Percentiles rank a stretch among this genome's conserved stretches.
These are phyloP conservation scores for Papilio elwesi DNA, from an alignment of 2,888 invertebrate species.

Conservation along the genomic window DNA sequence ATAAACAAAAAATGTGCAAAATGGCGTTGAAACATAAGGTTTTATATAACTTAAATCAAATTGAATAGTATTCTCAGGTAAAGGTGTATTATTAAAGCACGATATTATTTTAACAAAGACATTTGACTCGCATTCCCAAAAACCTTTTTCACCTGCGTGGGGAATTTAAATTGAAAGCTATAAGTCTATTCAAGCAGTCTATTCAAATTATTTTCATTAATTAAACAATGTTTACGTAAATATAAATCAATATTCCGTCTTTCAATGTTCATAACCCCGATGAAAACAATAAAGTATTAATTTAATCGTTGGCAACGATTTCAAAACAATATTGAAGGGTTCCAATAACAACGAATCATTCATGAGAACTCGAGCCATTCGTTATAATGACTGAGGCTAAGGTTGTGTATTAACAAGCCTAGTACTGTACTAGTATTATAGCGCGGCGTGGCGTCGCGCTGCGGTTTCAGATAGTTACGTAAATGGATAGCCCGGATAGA, in stretches of 20 bases:
- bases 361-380: conserved; percentile 48
- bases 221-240: conserved; percentile 7
- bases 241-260: not conserved
- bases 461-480: conserved; percentile 66
- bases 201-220: not conserved
- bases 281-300: conserved; percentile 13
- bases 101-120: too few relatives aligned
- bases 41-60: too few relatives aligned
- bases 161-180: not conserved
- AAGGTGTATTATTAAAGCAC: too few relatives aligned
- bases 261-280: conserved; percentile 2
- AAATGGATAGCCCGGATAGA: conserved; percentile 63
- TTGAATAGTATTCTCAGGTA: too few relatives aligned
- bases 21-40: too few relatives aligned
- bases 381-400: conserved; percentile 62
- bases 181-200: not conserved
- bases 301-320: conserved; percentile 14
- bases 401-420: conserved; percentile 60
- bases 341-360: conserved; percentile 50
- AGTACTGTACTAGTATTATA: conserved; percentile 54
- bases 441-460: conserved; percentile 51
- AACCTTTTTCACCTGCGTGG: too few relatives aligned
- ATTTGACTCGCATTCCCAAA: too few relatives aligned
- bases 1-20: too few relatives aligned
- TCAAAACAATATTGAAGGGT: conserved; percentile 28